These are phyloP conservation scores for Anolis sagrei DNA, from an alignment of 2,113 vertebrate species.

Conservation along the genomic window DNA sequence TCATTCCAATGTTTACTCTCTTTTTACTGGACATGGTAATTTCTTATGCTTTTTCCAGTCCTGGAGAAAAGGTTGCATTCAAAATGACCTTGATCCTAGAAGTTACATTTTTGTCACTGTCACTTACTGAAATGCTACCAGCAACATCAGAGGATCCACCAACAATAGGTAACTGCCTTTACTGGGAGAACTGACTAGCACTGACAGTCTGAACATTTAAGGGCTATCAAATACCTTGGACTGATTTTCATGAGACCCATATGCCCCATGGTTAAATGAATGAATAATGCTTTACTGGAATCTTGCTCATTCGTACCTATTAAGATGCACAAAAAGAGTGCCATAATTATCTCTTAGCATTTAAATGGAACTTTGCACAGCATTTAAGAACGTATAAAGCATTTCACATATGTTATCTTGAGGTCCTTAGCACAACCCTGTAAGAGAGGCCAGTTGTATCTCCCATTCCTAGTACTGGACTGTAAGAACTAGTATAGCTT, in stretches of 20 bases:
- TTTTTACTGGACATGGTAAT: conserved; percentile 75
- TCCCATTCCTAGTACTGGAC: no score
- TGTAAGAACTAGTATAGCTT: no score
- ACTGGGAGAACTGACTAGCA: neutral
- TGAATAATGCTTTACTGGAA: neutral
- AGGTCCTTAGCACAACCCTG: no score
- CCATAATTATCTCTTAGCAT: no score
- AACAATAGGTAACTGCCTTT: conserved; percentile 65
- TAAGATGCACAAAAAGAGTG: no score
- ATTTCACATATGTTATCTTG: no score
- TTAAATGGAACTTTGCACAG: no score
- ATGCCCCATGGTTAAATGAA: neutral
- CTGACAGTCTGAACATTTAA: neutral
- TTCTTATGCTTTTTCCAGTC: conserved; percentile 66
- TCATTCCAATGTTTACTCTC: conserved; percentile 70
- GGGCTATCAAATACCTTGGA: neutral
- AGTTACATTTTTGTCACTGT: conserved; percentile 76
- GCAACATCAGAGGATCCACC: conserved; percentile 68
- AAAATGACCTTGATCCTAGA: conserved; percentile 78
- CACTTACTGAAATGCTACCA: conserved; percentile 77
- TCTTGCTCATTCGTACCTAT: no score
- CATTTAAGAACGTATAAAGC: no score
- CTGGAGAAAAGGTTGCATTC: conserved; percentile 74
- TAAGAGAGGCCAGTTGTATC: no score
- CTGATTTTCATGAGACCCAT: neutral